These are phyloP conservation scores for Bombus impatiens DNA, from an alignment of 1,140 invertebrate species.

Conservation along the genomic window DNA sequence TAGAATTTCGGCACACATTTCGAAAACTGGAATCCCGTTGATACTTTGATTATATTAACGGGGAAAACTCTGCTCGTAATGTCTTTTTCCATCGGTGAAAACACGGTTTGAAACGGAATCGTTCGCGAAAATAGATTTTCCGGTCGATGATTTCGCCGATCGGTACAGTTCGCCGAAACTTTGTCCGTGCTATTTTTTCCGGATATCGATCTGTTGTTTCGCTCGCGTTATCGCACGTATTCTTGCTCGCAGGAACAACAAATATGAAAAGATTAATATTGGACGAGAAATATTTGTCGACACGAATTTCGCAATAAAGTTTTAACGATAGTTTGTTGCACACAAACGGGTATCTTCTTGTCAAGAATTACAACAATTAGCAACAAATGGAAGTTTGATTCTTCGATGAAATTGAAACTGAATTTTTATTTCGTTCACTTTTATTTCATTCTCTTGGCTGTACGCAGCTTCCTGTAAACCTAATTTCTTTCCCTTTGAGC, in stretches of 20 bases:
- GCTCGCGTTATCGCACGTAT: neutral
- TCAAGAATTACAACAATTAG: too few species aligned
- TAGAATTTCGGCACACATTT: too few species aligned
- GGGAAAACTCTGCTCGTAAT: neutral
- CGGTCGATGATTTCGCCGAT: neutral
- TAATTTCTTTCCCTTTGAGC: neutral
- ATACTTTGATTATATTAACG: neutral
- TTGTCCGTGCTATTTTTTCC: too few species aligned
- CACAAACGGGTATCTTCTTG: too few species aligned
- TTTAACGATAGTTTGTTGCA: too few species aligned
- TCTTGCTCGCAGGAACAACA: neutral
- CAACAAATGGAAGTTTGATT: neutral
- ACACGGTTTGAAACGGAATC: neutral
- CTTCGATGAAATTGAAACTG: neutral
- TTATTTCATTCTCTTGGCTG: neutral
- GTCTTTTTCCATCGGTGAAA: neutral
- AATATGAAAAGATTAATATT: too few species aligned
- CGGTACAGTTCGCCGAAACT: too few species aligned
- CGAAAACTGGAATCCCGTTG: neutral
- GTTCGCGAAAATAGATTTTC: slow-evolving; percentile 1
- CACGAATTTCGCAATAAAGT: too few species aligned
- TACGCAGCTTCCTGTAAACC: neutral
- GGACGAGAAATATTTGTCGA: too few species aligned
- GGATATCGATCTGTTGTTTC: neutral
- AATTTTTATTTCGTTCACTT: neutral